phyloP scores from a whole-genome alignment of 2,797 vertebrate genomes.

The Anas acuta region DNA sequence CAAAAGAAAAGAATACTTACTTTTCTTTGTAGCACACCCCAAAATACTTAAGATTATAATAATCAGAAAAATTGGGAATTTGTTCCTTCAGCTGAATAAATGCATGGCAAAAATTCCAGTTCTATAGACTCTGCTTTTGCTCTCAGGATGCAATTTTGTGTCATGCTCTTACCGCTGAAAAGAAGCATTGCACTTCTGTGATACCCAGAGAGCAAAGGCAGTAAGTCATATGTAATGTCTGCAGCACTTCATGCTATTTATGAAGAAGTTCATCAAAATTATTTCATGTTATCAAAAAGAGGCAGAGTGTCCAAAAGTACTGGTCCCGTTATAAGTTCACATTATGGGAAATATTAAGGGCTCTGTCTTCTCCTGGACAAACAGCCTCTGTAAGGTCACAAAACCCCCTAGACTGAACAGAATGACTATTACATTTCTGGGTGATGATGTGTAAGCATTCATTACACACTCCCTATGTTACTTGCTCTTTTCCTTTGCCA shows the following conservation, averaged over 20 bases:
- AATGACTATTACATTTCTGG: slow-evolving; percentile 12
- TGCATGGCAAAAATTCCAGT: neutral
- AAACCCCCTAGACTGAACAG: neutral
- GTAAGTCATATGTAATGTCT: neutral
- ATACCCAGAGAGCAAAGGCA: neutral
- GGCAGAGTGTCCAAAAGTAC: neutral
- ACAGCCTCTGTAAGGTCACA: slow-evolving; percentile 8
- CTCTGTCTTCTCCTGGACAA: slow-evolving; percentile 8
- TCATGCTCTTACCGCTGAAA: neutral
- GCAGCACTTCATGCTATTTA: neutral
- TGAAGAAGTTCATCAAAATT: neutral
- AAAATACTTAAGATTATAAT: neutral
- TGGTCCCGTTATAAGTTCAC: neutral
- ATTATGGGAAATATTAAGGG: neutral
- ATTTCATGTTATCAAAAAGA: neutral
- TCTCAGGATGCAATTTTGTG: neutral
- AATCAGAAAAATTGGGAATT: neutral
- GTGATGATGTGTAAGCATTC: neutral
- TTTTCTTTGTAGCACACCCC: neutral
- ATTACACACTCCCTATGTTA: neutral
- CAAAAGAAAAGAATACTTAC: neutral
- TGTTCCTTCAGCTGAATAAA: neutral
- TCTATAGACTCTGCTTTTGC: neutral
- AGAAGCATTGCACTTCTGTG: neutral
- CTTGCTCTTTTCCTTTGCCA: neutral